Conservation (phyloP, 2,888 invertebrate genomes). For the Meliscaeva auricollis region DNA sequence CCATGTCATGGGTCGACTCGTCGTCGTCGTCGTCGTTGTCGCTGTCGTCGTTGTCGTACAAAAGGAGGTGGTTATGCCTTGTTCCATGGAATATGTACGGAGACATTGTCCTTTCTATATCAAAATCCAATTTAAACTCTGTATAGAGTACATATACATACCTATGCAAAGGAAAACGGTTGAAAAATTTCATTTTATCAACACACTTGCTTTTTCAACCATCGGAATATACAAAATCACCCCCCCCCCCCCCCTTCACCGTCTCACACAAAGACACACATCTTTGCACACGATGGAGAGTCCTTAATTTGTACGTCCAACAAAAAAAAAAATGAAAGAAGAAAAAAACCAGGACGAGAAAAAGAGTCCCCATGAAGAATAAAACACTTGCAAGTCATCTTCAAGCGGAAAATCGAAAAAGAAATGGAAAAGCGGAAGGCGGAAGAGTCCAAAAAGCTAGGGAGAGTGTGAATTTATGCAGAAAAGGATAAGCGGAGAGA, state of each 20-base stretch:
- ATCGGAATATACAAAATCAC: constrained; percentile 8
- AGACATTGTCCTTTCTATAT: constrained; percentile 64
- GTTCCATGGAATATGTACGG: no score
- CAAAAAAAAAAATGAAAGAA: constrained; percentile 17
- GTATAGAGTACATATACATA: constrained; percentile 18
- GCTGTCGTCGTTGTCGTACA: no score
- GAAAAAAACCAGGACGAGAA: constrained; percentile 7
- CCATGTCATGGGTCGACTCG: neutral
- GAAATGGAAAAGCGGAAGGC: constrained; percentile 6
- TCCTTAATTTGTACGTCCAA: constrained; percentile 54
- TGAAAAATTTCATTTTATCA: constrained; percentile 58
- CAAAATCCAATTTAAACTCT: constrained; percentile 64
- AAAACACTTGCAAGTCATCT: constrained; percentile 70
- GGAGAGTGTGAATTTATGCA: no score
- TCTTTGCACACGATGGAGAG: constrained; percentile 13
- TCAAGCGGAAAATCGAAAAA: constrained; percentile 64
- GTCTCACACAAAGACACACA: constrained; percentile 34
- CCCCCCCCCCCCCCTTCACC: no score
- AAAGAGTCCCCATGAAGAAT: constrained; percentile 20
- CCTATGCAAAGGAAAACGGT: constrained; percentile 54
- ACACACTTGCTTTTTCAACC: constrained; percentile 2
- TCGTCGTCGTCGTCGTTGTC: no score
- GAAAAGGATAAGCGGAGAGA: neutral
- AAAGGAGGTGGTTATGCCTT: no score
- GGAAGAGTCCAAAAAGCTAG: constrained; percentile 7